Base-by-base conservation (phyloP, 2,797 vertebrate genomes). In the Acrocephalus scirpaceus region DNA sequence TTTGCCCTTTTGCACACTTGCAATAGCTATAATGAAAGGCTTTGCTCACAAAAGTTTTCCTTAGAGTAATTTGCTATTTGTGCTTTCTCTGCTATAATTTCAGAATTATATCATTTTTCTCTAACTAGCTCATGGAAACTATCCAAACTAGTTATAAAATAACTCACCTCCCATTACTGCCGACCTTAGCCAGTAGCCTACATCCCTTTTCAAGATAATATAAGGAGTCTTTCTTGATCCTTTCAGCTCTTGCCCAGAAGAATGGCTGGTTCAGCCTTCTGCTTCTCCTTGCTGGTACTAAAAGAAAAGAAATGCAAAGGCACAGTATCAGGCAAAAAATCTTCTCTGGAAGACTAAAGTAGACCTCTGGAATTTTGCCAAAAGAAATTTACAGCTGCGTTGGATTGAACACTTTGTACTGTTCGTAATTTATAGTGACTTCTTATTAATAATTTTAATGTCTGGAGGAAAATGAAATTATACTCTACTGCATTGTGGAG, bases 381-480 rank as follows among this genome's bases (percentile, higher is more conserved):
- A 13, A 80, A 91, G 71, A 86, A 85, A 94, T 87, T 60, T 67
- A 72, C 62, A 62, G 34, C 51, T 86, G 44, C 74, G 61, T 50
- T 56, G 25, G 32, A 73, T 83, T 91, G 85, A 88, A 77, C 51
- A 36, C 36, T 90, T 88, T 50, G 44, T 60, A 50, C 74, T 69
- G 40, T 32, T 95, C 48, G 47, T 88, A 87, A 94, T 93, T 82
- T 84, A 80, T 74, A 75, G 53, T 42, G 62, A 57, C 22, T 86
- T 67, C 48, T 89, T 88, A 53, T 71, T 83, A 86, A 75, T 83
- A 88, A 84, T 90, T 95, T 74, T 95, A 74, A 92, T 82, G 70
- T 64, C 90, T 86, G 70, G 13, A 84, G 20, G 54, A 81, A 85
- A 90, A 88, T 26, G 8, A 75, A 86, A 91, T 92, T 61, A 66